A percentile compares a stretch with the other conserved stretches of the same genome.
Conservation (phyloP, 2,113 vertebrate species). For the Eudorcas thomsonii region DNA sequence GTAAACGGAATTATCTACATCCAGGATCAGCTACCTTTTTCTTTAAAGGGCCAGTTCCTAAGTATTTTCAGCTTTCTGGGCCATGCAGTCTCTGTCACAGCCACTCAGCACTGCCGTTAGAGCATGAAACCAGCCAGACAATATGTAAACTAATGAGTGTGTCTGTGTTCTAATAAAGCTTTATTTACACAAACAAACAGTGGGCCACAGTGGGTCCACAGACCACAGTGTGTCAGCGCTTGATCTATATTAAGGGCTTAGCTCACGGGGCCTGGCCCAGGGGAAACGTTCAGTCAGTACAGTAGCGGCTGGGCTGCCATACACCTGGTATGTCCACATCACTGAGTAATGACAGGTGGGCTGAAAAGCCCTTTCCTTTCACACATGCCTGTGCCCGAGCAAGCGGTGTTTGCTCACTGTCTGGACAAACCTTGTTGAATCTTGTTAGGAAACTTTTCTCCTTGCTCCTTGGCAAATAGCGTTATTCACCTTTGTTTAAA, state of each 20-base stretch:
- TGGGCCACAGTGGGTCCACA: not conserved
- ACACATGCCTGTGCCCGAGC: not conserved
- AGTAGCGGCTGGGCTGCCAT: not conserved
- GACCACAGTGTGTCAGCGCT: not conserved
- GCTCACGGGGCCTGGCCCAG: not conserved
- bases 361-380: not conserved
- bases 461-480: not conserved
- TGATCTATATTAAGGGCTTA: not conserved
- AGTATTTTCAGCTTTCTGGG: not conserved
- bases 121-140: not conserved
- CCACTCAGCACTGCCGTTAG: not conserved
- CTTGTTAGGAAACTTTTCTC: constrained; percentile 42
- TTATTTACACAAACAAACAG: constrained; percentile 11
- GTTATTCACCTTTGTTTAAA: constrained; percentile 3
- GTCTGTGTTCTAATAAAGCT: constrained; percentile 48
- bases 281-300: not conserved
- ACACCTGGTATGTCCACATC: not conserved
- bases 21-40: not conserved
- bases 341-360: not conserved
- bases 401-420: constrained; percentile 36
- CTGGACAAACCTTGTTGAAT: constrained; percentile 33
- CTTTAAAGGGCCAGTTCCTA: not conserved
- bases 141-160: not conserved
- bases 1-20: not conserved
- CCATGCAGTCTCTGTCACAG: not conserved